These are phyloP conservation scores for Dicroscelio sp. DNA, from an alignment of 2,888 invertebrate genomes.

Conservation along the genomic window DNA sequence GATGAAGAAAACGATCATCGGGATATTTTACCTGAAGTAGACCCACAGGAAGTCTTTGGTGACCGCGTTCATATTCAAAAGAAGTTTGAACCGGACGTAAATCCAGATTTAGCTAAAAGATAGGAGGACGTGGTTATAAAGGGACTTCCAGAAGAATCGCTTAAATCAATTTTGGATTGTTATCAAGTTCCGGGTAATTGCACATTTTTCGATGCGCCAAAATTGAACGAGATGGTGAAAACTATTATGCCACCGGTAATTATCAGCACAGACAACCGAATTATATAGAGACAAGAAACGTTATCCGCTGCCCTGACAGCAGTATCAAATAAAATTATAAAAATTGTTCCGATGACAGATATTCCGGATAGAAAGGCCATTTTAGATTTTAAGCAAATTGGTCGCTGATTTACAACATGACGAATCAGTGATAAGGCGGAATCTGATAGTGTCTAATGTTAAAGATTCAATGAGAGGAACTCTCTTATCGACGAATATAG, in stretches of 20 bases:
- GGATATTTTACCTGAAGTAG: too few relatives aligned
- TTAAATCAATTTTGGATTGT: neutral
- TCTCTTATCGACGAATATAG: neutral
- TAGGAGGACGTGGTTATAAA: neutral
- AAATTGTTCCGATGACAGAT: too few relatives aligned
- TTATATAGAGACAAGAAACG: neutral
- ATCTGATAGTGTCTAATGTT: conserved; percentile 13
- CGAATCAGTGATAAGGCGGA: conserved; percentile 27
- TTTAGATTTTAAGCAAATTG: conserved; percentile 14
- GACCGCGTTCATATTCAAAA: neutral
- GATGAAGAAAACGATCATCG: too few relatives aligned
- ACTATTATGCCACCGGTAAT: too few relatives aligned
- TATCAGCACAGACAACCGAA: too few relatives aligned
- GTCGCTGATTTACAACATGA: conserved; percentile 43
- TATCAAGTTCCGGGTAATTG: neutral
- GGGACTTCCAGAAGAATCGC: neutral
- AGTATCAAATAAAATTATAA: neutral
- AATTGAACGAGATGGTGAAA: neutral
- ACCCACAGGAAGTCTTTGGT: neutral
- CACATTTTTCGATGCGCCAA: neutral
- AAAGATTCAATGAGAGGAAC: neutral
- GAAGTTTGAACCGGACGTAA: neutral
- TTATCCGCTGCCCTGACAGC: neutral
- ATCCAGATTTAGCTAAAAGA: neutral
- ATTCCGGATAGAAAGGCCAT: neutral